Base-by-base conservation (phyloP, 2,113 vertebrate genomes). In the Hippotragus niger region DNA sequence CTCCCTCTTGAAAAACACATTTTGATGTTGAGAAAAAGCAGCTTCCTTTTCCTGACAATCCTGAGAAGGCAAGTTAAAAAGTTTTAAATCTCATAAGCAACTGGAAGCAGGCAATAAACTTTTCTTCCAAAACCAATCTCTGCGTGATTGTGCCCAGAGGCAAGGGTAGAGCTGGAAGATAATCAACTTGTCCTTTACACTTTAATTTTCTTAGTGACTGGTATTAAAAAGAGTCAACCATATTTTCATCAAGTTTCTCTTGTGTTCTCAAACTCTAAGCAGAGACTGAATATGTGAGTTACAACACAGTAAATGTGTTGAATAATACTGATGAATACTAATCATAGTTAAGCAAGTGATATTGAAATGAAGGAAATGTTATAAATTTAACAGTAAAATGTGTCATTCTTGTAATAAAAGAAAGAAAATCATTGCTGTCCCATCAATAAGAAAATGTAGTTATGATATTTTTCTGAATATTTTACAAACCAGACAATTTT, bases 191-290 rank as follows among this genome's bases (percentile, higher is more conserved):
- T 90, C 74, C 64, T 92, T 92, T 78, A 36, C 36, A 78, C 47
- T 97, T 92, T 86, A 82, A 88, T 97, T 90, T 95, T 97, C 91
- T 47, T 23, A 87, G 36, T 76, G 76, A 60, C 67, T 92, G 14
- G 14, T 87, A 88, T 89, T 80, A 83, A 96, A 95, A 96, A 96
- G 47, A 88, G n/a, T 67, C 88, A 81, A 60, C 52, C 17, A n/a
- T 40, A 94, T 74, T 94, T 40, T 97, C 74, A 83, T 50, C 80
- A 86, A 83, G 71, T 87, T 62, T 15, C 17, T 40, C 64, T 55
- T 52, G 8, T 88, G 43, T 53, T 91, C 67, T 91, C 74, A 55
- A 94, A 88, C 25, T 85, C 71, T 82, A 96, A 82, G 53, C 25
- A 92, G n/a, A 85, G 33, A 90, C 8, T 76, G 64, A 87, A 36